Conservation (phyloP, 2,888 invertebrate genomes). For the Operophtera brumata region DNA sequence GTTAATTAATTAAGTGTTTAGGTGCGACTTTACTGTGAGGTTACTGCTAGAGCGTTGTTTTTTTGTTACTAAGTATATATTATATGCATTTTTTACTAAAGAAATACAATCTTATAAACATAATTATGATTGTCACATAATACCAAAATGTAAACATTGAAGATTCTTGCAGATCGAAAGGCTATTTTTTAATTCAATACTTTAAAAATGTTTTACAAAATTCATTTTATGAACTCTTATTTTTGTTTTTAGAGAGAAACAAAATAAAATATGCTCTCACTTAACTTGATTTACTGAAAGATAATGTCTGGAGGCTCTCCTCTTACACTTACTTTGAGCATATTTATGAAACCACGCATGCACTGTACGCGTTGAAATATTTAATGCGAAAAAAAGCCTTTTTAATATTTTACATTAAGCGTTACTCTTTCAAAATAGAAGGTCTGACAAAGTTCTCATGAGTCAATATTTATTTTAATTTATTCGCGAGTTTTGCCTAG, state of each 20-base stretch:
- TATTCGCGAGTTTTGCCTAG: no score
- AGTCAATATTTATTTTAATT: background rate
- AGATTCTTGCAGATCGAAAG: slow-evolving; percentile 6
- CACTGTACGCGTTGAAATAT: slow-evolving; percentile 4
- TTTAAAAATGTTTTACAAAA: slow-evolving; percentile 6
- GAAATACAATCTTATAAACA: background rate
- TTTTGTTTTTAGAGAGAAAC: slow-evolving; percentile 2
- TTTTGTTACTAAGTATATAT: no score
- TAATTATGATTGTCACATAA: background rate
- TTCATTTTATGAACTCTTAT: background rate
- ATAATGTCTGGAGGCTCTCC: background rate
- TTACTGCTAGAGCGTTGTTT: slow-evolving; percentile 1
- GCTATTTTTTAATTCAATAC: slow-evolving; percentile 5
- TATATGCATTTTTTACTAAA: background rate
- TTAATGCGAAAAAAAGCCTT: slow-evolving; percentile 8
- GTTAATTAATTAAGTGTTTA: slow-evolving; percentile 29
- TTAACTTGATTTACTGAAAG: slow-evolving; percentile 6
- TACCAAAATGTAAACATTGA: background rate
- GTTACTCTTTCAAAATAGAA: background rate
- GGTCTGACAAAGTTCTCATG: background rate
- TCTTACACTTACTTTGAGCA: slow-evolving; percentile 1
- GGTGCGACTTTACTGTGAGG: slow-evolving; percentile 1
- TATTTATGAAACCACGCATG: slow-evolving; percentile 4
- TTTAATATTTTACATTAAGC: background rate
- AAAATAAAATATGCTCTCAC: slow-evolving; percentile 3